Evolutionary conservation across 2,888 invertebrate species (phyloP), one percentile per base, ranked within the genome.

Genomic region (Pollenia labialis): DNA sequence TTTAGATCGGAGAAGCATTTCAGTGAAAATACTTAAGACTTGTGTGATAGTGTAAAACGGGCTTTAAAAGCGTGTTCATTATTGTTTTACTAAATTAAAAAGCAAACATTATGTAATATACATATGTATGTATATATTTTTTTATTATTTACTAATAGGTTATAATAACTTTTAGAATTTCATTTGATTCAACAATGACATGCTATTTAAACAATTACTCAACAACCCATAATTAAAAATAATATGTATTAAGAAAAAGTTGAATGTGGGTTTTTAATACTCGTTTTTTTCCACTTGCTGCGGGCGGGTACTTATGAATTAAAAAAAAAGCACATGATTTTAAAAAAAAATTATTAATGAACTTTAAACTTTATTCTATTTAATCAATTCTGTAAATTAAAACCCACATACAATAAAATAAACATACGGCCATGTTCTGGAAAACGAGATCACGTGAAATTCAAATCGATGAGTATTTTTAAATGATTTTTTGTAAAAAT

Each of bases 161-260:
- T 54, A 6, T 32, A 32, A 56, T 6, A 56, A 56, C 4, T 58
- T 77, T 32, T 32, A 68, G 46, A 40, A 77, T 48, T 56, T 40
- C 11, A 4, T 16, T 48, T 56, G 46, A 48, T 40, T 64, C 16
- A 64, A 71, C 46, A 64, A 56, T 46, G 46, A 64, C 52, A 72
- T 64, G 72, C 58, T 62, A 50, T 72, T 81, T 72, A 62, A 81
- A 72, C 72, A 81, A 81, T 74, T 81, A 81, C 74, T 81, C 64
- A 81, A 66, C 81, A 72, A 58, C 10, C 23, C 68, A 56, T 68
- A 68, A 77, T 77, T 77, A 77, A 68, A 40, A 68, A 16, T 58
- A 18, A 58, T 68, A 10, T 10, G 10, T 56, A 48, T 66, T 16
- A 48, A 42, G 58, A 56, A 56, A 32, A 48, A 68, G 40, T 56